These are phyloP conservation scores for Bombyx mori DNA, from an alignment of 1,140 invertebrate species.

Conservation along the genomic window DNA sequence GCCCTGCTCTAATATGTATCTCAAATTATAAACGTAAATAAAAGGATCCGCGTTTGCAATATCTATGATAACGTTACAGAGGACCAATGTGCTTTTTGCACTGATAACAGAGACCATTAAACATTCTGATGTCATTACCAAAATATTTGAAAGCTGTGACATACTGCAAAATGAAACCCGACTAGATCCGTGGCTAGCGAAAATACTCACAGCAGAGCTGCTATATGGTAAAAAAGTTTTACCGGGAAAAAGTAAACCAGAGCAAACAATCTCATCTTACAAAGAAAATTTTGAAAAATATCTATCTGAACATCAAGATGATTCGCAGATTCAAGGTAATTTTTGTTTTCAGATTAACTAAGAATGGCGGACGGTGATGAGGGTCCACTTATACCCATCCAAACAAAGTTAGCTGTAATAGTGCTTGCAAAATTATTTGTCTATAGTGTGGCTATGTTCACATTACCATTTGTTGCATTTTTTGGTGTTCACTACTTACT, in stretches of 20 bases:
- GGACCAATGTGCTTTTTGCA: conserved; percentile 79
- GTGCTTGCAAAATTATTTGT: conserved; percentile 79
- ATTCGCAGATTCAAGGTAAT: conserved; percentile 61
- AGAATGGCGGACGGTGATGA: conserved; percentile 56
- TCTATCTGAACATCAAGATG: conserved; percentile 35
- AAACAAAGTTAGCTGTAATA: conserved; percentile 58
- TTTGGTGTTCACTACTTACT: conserved; percentile 77
- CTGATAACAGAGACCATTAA: conserved; percentile 81
- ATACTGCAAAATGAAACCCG: conserved; percentile 78
- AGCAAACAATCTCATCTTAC: conserved; percentile 78
- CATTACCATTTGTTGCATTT: conserved; percentile 82
- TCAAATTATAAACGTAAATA: too few relatives aligned
- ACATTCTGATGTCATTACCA: conserved; percentile 75
- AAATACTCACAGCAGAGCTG: conserved; percentile 84
- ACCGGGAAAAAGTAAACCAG: conserved; percentile 77
- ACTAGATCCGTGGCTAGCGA: conserved; percentile 79
- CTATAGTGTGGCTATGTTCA: conserved; percentile 88
- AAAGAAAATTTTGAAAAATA: conserved; percentile 68
- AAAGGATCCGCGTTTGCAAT: too few relatives aligned
- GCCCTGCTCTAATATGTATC: too few relatives aligned
- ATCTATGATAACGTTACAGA: conserved; percentile 69
- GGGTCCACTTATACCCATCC: conserved; percentile 53
- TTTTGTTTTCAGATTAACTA: conserved; percentile 58
- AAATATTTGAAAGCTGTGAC: conserved; percentile 74
- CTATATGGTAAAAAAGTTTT: conserved; percentile 85